Evolutionary conservation across 2,888 invertebrate genomes (phyloP).

Genomic region (Acholoe squamosa): DNA sequence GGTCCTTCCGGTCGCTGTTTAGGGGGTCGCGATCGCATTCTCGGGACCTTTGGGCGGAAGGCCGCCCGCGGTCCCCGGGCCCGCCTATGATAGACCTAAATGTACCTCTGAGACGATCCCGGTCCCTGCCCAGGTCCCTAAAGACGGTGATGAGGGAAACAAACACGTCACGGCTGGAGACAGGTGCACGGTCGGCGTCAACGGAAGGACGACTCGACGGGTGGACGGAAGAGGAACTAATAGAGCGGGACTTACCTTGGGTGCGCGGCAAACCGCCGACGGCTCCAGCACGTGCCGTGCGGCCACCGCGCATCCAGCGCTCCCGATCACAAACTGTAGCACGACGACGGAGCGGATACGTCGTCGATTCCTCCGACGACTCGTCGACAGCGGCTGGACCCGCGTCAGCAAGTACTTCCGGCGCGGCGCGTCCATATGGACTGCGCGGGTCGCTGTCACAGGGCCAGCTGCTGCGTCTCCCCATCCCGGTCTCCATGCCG

Average conservation of each 20-base stretch:
- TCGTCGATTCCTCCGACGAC: conserved; percentile 41
- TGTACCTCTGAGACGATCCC: conserved; percentile 61
- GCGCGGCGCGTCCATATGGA: neutral
- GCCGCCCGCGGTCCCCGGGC: conserved; percentile 65
- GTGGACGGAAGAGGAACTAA: conserved; percentile 55
- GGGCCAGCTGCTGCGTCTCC: conserved; percentile 44
- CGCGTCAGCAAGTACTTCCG: neutral
- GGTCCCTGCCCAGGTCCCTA: conserved; percentile 68
- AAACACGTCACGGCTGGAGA: neutral
- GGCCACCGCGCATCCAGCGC: conserved; percentile 42
- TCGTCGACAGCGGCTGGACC: conserved; percentile 27
- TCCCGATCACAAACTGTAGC: conserved; percentile 44
- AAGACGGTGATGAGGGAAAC: conserved; percentile 49
- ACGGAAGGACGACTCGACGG: conserved; percentile 66
- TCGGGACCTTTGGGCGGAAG: conserved; percentile 67
- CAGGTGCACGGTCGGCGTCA: conserved; percentile 63
- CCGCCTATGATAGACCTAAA: conserved; percentile 66
- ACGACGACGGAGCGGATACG: neutral
- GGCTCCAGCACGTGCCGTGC: neutral
- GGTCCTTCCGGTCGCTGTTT: conserved; percentile 69
- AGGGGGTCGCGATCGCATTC: conserved; percentile 61
- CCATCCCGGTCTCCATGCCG: conserved; percentile 63
- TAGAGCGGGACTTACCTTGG: conserved; percentile 16
- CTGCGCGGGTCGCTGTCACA: conserved; percentile 50
- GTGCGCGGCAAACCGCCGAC: conserved; percentile 54